Conservation (phyloP, 2,888 invertebrate genomes). For the Oscheius sp. region DNA sequence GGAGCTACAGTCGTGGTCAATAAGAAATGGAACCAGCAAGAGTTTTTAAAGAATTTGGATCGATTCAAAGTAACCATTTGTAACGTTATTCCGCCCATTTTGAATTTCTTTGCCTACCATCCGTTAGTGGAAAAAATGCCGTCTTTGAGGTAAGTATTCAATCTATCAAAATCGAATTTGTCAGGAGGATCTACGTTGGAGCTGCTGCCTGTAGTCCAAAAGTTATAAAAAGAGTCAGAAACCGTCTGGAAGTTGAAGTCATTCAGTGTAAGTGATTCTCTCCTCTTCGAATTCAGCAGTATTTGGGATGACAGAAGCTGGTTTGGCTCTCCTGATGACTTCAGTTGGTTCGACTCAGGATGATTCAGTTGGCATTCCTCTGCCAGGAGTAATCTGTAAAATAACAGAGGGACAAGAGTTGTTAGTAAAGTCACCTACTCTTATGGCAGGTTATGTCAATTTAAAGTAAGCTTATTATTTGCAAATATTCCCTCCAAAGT, state of each 20-base stretch:
- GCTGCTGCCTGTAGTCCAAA: conserved; percentile 33
- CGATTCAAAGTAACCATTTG: conserved; percentile 44
- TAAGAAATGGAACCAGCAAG: conserved; percentile 42
- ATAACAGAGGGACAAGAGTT: conserved; percentile 35
- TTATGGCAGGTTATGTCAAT: conserved; percentile 38
- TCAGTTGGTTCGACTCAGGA: conserved; percentile 27
- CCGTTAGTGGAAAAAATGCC: conserved; percentile 3
- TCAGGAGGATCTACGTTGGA: conserved; percentile 50
- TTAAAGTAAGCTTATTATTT: conserved; percentile 2
- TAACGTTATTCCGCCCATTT: conserved; percentile 57
- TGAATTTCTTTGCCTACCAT: conserved; percentile 39
- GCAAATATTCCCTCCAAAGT: neutral
- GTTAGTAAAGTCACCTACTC: conserved; percentile 42
- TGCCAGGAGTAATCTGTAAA: neutral
- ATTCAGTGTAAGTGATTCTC: conserved; percentile 37
- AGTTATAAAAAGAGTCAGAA: neutral
- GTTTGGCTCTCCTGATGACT: conserved; percentile 52
- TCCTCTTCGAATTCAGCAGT: conserved; percentile 47
- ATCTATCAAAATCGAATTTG: neutral
- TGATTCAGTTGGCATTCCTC: conserved; percentile 37
- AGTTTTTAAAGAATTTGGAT: conserved; percentile 43
- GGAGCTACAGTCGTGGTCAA: conserved; percentile 54
- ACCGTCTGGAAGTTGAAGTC: conserved; percentile 1
- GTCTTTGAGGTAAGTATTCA: too few relatives aligned
- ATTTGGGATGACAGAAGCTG: conserved; percentile 63